Evolutionary conservation across 2,113 vertebrate species (phyloP), one percentile per base, ranked within the genome.

Genomic region (Elachura formosa): DNA sequence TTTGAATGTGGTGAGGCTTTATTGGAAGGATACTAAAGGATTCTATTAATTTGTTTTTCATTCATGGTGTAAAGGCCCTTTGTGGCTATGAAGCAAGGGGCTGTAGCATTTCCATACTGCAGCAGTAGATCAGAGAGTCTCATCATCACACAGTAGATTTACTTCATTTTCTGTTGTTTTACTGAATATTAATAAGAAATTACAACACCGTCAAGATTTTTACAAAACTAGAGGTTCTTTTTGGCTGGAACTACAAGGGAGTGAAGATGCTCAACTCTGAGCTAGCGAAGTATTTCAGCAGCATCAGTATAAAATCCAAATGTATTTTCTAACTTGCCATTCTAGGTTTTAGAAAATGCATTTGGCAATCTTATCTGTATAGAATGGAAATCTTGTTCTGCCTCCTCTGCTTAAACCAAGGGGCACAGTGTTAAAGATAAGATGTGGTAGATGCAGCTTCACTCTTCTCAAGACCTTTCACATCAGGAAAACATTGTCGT

Each of bases 31-130:
- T 49, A 87, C 79, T 62, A 95, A 93, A 94, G 51, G 5, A 11
- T 61, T 82, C 46, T 61, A 25, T 67, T 40, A 69, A 75, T 94
- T 84, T 80, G 31, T 72, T 96, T 93, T 90, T 61, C 31, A 68
- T 78, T 78, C 66, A n/a, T 24, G 19, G 77, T 64, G 75, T 55
- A 69, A 96, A 90, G 82, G 38, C 21, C 13, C 34, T 76, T 81
- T 8, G 3, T 66, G 62, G 38, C 49, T 52, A 5, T 6, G n/a
- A 33, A 76, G 58, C 61, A 76, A 85, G 72, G 40, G 48, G 46
- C 59, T 71, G 59, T 24, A 88, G 41, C 41, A 34, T 40, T 74
- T 49, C 43, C 28, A 4, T 45, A 9, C 24, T 66, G 8, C 25
- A 85, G 36, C 82, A 82, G 63, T 33, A 13, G 36, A 66, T 79